Evolutionary conservation across 2,888 invertebrate species (phyloP).

Genomic region (Orchesella flavescens): DNA sequence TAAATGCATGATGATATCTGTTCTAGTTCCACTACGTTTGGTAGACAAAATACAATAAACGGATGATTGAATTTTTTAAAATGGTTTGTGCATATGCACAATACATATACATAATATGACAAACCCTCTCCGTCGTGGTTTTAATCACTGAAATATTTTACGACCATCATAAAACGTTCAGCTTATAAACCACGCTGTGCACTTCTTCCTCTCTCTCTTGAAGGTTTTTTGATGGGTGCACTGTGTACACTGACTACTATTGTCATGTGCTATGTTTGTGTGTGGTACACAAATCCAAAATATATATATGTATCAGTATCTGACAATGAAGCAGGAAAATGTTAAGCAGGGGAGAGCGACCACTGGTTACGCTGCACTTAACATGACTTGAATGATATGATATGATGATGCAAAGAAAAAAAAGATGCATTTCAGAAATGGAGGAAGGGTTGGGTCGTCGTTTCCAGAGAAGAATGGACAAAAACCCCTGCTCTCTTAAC

Average conservation of each 20-base stretch:
- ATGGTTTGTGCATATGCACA: constrained; percentile 24
- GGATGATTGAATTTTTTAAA: constrained; percentile 52
- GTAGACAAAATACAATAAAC: neutral
- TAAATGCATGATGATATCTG: constrained; percentile 5
- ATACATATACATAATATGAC: too few relatives aligned
- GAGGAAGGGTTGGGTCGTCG: constrained; percentile 43
- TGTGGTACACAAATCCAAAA: neutral
- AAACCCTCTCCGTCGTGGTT: constrained; percentile 34
- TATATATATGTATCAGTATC: neutral
- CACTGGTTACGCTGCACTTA: constrained; percentile 26
- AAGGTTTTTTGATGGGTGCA: constrained; percentile 18
- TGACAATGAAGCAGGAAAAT: constrained; percentile 13
- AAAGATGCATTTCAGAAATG: neutral
- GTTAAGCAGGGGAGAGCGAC: constrained; percentile 16
- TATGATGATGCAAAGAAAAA: constrained; percentile 6
- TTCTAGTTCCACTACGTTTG: neutral
- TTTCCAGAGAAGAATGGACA: constrained; percentile 6
- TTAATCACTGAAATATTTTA: constrained; percentile 61
- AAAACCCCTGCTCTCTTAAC: neutral
- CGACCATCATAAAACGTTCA: constrained; percentile 56
- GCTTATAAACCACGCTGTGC: constrained; percentile 30
- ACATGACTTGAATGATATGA: constrained; percentile 21
- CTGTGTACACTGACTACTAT: constrained; percentile 4
- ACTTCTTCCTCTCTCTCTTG: neutral
- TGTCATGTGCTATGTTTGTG: neutral